These are phyloP conservation scores for Prochilodus magdalenae DNA, from an alignment of 2,113 vertebrate species.

Conservation along the genomic window DNA sequence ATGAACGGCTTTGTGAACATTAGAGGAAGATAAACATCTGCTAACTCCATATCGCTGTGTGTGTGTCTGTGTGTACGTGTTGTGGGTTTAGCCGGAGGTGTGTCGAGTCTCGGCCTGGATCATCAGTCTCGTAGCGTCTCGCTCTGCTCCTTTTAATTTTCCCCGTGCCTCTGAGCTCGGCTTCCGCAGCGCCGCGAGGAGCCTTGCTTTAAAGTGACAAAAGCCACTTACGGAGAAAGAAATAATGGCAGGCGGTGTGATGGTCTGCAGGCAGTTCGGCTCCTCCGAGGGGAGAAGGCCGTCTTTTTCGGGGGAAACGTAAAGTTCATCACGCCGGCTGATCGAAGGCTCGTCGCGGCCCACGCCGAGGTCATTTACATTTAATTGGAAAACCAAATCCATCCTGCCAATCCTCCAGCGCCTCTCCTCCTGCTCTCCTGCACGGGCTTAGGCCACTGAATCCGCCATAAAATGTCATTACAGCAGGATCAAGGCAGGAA, in stretches of 20 bases:
- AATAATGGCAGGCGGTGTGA: slow-evolving; percentile 26
- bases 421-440: slow-evolving; percentile 13
- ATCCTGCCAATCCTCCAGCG: slow-evolving; percentile 27
- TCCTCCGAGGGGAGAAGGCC: slow-evolving; percentile 1
- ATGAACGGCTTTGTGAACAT: slow-evolving; percentile 47
- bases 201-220: slow-evolving; percentile 53
- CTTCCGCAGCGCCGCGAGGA: slow-evolving; percentile 42
- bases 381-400: slow-evolving; percentile 58
- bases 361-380: slow-evolving; percentile 56
- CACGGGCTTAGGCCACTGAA: slow-evolving; percentile 27
- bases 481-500: slow-evolving; percentile 32
- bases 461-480: slow-evolving; percentile 53
- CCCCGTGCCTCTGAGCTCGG: slow-evolving; percentile 42
- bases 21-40: slow-evolving; percentile 56
- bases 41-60: slow-evolving; percentile 8
- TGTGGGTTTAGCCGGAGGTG: slow-evolving; percentile 50
- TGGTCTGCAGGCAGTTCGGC: not conserved
- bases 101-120: slow-evolving; percentile 41
- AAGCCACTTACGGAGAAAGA: slow-evolving; percentile 43
- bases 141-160: slow-evolving; percentile 62
- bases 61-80: slow-evolving; percentile 8
- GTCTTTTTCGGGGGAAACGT: slow-evolving; percentile 4
- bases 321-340: slow-evolving; percentile 25
- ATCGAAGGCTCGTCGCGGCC: not conserved
- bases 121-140: slow-evolving; percentile 46